Evolutionary conservation across 2,113 vertebrate species (phyloP).

Genomic region (Callipepla californica): DNA sequence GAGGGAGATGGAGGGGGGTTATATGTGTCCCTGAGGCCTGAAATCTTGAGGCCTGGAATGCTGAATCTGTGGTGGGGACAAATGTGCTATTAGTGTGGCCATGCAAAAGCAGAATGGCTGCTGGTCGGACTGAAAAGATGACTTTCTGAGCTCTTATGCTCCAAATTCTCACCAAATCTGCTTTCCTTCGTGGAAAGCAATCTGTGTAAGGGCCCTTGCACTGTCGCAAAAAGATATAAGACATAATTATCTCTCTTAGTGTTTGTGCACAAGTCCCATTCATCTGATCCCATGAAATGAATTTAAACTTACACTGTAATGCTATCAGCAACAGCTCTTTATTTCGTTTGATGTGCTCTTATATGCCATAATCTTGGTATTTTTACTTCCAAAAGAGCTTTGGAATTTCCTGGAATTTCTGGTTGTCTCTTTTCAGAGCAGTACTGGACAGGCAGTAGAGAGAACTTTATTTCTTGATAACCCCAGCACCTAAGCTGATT

Average conservation of each 20-base stretch:
- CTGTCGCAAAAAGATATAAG: neutral
- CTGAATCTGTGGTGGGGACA: neutral
- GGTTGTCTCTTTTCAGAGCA: neutral
- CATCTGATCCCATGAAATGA: neutral
- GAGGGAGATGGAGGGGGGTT: neutral
- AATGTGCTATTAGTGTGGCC: neutral
- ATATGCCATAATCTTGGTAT: neutral
- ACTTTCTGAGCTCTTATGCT: neutral
- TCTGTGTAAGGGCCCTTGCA: neutral
- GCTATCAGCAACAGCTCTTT: neutral
- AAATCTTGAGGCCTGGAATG: neutral
- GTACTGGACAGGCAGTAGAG: neutral
- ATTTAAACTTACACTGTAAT: neutral
- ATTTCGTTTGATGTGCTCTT: neutral
- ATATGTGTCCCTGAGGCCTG: neutral
- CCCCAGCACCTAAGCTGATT: neutral
- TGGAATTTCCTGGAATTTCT: slow-evolving; percentile 26
- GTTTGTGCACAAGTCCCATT: neutral
- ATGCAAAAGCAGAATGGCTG: neutral
- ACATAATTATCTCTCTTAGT: neutral
- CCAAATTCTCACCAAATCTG: neutral
- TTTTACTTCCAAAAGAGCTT: slow-evolving; percentile 30
- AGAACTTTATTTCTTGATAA: neutral
- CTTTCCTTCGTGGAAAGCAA: neutral
- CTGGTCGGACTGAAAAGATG: neutral